A percentile compares a stretch with the other conserved stretches of the same genome.
Evolutionary conservation across 2,797 vertebrate genomes (phyloP).

Genomic region (Squalus acanthias): DNA sequence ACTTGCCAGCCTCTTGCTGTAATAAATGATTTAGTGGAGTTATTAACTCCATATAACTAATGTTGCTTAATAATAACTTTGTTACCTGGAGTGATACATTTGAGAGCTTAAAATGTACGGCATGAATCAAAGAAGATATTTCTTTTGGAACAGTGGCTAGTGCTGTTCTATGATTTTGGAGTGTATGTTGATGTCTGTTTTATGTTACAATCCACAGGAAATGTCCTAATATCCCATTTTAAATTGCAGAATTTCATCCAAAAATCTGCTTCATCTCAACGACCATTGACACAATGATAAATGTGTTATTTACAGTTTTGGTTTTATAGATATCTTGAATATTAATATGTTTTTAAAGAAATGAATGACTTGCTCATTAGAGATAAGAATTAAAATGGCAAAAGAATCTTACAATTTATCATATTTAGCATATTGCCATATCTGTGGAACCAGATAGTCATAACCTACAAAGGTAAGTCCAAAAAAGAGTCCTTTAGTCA

Average conservation of each 20-base stretch:
- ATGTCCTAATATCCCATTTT: not conserved
- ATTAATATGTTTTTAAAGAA: not conserved
- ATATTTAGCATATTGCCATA: not conserved
- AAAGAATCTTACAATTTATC: not conserved
- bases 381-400: not conserved
- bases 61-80: conserved; percentile 30
- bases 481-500: not conserved
- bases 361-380: not conserved
- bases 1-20: conserved; percentile 5
- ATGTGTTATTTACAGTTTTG: not conserved
- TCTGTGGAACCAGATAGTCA: not conserved
- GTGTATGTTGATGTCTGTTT: not conserved
- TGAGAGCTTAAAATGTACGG: conserved; percentile 21
- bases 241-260: not conserved
- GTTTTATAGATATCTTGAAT: not conserved
- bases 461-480: not conserved
- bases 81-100: conserved; percentile 19
- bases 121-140: not conserved
- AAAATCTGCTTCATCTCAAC: not conserved
- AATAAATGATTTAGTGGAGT: conserved; percentile 31
- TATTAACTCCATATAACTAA: conserved; percentile 27
- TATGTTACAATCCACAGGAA: not conserved
- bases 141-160: not conserved
- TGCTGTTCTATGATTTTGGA: not conserved
- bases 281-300: not conserved